Base-by-base conservation (phyloP, 2,797 vertebrate species). In the Rousettus madagascariensis region DNA sequence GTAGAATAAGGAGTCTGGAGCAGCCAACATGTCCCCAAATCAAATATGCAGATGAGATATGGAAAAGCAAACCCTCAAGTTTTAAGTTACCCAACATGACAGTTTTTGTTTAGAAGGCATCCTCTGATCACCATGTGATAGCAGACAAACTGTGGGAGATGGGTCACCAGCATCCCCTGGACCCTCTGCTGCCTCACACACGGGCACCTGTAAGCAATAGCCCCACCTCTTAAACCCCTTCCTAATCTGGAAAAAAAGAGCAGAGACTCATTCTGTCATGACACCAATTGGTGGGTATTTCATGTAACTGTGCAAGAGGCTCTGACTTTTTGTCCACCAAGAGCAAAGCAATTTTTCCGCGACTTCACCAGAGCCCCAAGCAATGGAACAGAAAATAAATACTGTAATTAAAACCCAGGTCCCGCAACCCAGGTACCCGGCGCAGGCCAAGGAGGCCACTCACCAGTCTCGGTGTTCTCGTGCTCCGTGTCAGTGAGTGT, bases 401-500 rank as follows among this genome's bases (percentile, higher is more conserved):
- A 86, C 30, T 72, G 49, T 74, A 49, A 80, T 59, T 51, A 85
- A 95, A 59, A 55, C 24, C n/a, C 57, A 0, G 1, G 55, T 12
- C 80, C 59, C 0, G 0, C 36, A 28, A 38, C 65, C 86, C 49
- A 2, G 2, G 74, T 2, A 2, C 51, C 46, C 0, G 0, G 38
- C 46, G 5, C 26, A 26, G 71, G 43, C 61, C 66, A 33, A 7
- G 46, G 2, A 0, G 0, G 66, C 36, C 90, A 97, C 98, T 99
- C 98, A 99, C 99, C 99, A 0, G 99, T 99, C 97, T 99, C 99
- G 0, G 99, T 99, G 97, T 99, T 99, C 98, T 99, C 99, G 0
- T 99, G 99, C 92, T 99, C 99, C 0, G 99, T 99, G 98, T 99
- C 99, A 0, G 99, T 99, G 89, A 99, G 99, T 0, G 99, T 99